Conservation (phyloP, 2,888 invertebrate species). For the Prenolepis imparis region DNA sequence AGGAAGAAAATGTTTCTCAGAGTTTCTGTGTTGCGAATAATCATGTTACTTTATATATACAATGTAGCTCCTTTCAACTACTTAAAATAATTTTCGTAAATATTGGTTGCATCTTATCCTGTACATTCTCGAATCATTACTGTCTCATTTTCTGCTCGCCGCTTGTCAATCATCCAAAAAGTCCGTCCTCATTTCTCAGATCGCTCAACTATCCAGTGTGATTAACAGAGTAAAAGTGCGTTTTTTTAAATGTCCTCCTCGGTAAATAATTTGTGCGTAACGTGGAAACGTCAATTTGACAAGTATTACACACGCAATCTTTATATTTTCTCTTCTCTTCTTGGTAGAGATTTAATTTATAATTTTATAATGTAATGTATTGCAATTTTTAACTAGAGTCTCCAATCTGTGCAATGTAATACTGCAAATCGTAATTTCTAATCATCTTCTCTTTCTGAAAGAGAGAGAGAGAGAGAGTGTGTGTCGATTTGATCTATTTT, state of each 20-base stretch:
- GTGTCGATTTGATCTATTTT: not conserved
- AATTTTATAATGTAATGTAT: not conserved
- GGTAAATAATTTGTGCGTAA: constrained; percentile 13
- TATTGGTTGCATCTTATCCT: not conserved
- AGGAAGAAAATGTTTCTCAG: not conserved
- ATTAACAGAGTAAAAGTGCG: not conserved
- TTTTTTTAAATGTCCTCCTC: not conserved
- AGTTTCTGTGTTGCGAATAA: not conserved
- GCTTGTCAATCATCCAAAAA: constrained; percentile 24
- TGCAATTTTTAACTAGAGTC: not conserved
- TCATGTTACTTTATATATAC: no score
- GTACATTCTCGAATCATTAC: constrained; percentile 2
- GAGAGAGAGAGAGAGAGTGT: not conserved
- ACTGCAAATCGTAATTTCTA: constrained; percentile 19
- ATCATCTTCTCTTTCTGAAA: not conserved
- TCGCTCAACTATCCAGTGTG: not conserved
- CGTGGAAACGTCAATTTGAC: not conserved
- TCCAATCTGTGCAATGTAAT: not conserved
- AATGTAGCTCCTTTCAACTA: not conserved
- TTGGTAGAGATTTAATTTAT: not conserved
- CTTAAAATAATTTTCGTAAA: constrained; percentile 29
- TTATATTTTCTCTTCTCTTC: not conserved
- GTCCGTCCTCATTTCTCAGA: constrained; percentile 7
- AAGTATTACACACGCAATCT: constrained; percentile 24
- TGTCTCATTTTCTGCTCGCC: not conserved